Conservation (phyloP, 1,140 invertebrate genomes). For the Mamestra configurata region DNA sequence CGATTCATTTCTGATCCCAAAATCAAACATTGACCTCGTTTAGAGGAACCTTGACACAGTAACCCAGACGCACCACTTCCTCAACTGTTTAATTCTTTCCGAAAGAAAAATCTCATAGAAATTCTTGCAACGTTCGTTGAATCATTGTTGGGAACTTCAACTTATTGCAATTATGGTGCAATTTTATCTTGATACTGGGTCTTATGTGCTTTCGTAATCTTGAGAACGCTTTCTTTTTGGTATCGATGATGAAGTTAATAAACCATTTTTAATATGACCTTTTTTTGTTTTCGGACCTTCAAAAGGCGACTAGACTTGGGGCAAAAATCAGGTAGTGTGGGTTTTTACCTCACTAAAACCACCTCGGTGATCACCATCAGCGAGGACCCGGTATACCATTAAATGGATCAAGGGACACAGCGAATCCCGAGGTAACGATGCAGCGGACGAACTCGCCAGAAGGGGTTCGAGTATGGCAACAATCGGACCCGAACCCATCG, state of each 20-base stretch:
- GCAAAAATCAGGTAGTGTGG: no score
- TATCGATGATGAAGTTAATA: neutral
- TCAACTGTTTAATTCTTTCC: constrained; percentile 18
- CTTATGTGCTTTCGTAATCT: neutral
- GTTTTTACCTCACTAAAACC: no score
- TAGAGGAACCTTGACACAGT: constrained; percentile 31
- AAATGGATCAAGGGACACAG: no score
- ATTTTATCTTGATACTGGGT: neutral
- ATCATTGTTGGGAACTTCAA: neutral
- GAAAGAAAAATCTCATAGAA: constrained; percentile 1
- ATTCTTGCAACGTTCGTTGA: constrained; percentile 4
- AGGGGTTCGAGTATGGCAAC: no score
- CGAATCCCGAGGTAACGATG: no score
- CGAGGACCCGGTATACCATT: no score
- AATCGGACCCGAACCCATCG: no score
- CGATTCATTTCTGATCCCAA: constrained; percentile 16
- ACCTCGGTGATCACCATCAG: no score
- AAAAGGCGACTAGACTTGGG: no score
- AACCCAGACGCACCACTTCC: constrained; percentile 36
- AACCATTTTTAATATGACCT: no score
- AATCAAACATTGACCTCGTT: constrained; percentile 11
- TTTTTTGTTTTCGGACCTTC: no score
- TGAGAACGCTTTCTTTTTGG: neutral
- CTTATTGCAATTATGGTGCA: neutral
- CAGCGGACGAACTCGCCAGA: no score